Evolutionary conservation across 1,140 invertebrate species (phyloP).

Genomic region (Papilio dardanus): DNA sequence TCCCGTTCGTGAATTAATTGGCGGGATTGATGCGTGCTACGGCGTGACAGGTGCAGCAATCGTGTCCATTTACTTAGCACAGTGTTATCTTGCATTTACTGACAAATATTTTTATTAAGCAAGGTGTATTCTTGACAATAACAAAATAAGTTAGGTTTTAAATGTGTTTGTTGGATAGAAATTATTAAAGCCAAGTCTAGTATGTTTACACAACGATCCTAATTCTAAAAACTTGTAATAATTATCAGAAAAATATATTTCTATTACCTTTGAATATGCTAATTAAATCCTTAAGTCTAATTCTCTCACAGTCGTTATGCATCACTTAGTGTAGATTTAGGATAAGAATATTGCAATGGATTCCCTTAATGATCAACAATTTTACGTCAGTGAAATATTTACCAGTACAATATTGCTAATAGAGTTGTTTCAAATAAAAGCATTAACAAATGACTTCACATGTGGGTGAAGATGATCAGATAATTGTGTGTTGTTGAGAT

Average conservation of each 20-base stretch:
- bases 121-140: neutral
- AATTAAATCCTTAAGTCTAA: too few species aligned
- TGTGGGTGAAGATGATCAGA: neutral
- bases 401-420: neutral
- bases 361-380: too few species aligned
- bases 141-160: neutral
- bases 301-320: too few species aligned
- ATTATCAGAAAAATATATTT: too few species aligned
- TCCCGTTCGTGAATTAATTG: constrained; percentile 11
- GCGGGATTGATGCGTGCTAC: constrained; percentile 13
- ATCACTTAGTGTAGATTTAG: too few species aligned
- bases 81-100: neutral
- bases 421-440: neutral
- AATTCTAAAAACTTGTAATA: too few species aligned
- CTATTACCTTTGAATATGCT: too few species aligned
- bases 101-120: neutral
- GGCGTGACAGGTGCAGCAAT: neutral
- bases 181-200: neutral
- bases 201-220: neutral
- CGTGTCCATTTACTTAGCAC: neutral
- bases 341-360: too few species aligned
- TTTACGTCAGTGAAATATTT: too few species aligned
- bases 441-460: neutral
- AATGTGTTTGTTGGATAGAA: neutral
- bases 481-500: constrained; percentile 14